These are phyloP conservation scores for Lasioglossum marginatum DNA, from an alignment of 2,888 invertebrate species.

Conservation along the genomic window DNA sequence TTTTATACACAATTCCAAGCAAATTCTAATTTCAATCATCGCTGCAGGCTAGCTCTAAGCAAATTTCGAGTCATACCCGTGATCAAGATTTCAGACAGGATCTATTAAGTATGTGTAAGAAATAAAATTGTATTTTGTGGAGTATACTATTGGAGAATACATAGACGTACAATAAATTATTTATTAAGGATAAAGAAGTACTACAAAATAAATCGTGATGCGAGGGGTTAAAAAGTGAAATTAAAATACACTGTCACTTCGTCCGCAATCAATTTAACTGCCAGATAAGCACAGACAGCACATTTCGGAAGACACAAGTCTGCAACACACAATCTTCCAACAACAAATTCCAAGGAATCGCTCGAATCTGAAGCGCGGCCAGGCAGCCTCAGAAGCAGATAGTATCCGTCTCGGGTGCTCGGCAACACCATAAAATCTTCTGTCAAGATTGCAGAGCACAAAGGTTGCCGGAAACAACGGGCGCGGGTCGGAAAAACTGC, in stretches of 20 bases:
- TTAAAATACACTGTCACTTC: not conserved
- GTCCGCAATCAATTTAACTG: not conserved
- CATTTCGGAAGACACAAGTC: not conserved
- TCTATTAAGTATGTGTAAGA: no score
- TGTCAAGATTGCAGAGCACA: not conserved
- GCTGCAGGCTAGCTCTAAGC: no score
- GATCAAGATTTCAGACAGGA: no score
- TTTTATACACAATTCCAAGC: not conserved
- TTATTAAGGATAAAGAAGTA: not conserved
- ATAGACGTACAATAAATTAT: not conserved
- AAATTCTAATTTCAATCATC: not conserved
- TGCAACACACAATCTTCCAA: not conserved
- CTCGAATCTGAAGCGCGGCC: not conserved
- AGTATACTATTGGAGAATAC: no score
- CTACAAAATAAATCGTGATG: not conserved
- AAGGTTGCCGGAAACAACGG: not conserved
- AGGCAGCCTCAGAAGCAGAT: not conserved
- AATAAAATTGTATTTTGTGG: not conserved
- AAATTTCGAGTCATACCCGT: no score
- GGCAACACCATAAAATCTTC: not conserved
- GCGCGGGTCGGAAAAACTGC: not conserved
- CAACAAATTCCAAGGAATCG: not conserved
- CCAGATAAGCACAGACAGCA: not conserved
- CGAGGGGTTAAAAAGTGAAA: no score
- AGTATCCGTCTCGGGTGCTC: not conserved